phyloP scores from a whole-genome alignment of 2,113 vertebrate species.

The Cnemophilus loriae region DNA sequence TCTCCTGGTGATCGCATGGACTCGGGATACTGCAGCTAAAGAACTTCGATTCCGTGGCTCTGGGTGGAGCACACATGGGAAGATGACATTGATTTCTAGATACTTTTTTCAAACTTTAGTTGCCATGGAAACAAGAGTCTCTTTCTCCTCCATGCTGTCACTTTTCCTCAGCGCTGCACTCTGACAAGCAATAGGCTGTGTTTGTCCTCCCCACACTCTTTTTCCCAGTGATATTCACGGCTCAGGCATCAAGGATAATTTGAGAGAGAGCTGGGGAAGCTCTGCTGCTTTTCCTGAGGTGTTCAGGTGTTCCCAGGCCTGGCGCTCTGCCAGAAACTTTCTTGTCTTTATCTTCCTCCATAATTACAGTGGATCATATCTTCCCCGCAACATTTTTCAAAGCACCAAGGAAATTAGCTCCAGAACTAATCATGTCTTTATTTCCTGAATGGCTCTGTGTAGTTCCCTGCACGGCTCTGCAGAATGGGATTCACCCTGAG shows the following conservation, averaged over 20 bases:
- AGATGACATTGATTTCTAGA: background rate
- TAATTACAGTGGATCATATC: conserved; percentile 35
- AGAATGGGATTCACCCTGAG: background rate
- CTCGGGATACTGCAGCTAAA: background rate
- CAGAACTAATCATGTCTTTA: conserved; percentile 28
- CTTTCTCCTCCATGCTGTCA: background rate
- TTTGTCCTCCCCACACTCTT: background rate
- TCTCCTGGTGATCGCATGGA: accelerated
- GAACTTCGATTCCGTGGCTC: background rate
- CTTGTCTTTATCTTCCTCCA: background rate
- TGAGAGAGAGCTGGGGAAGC: background rate
- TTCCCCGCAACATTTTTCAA: conserved; percentile 28
- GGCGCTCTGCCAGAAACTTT: background rate
- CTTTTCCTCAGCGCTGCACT: background rate
- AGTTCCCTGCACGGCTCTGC: accelerated
- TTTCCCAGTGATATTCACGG: background rate
- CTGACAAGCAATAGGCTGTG: background rate
- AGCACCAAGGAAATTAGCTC: conserved; percentile 41
- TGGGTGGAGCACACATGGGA: background rate
- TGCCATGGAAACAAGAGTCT: conserved; percentile 37
- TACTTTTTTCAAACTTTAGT: conserved; percentile 43
- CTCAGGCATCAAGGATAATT: background rate
- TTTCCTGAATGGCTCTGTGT: background rate
- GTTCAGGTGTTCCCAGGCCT: background rate
- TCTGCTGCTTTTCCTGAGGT: background rate